Evolutionary conservation across 1,140 invertebrate genomes (phyloP), one percentile per base, ranked within the genome.

Genomic region (Bathynomus jamesi): DNA sequence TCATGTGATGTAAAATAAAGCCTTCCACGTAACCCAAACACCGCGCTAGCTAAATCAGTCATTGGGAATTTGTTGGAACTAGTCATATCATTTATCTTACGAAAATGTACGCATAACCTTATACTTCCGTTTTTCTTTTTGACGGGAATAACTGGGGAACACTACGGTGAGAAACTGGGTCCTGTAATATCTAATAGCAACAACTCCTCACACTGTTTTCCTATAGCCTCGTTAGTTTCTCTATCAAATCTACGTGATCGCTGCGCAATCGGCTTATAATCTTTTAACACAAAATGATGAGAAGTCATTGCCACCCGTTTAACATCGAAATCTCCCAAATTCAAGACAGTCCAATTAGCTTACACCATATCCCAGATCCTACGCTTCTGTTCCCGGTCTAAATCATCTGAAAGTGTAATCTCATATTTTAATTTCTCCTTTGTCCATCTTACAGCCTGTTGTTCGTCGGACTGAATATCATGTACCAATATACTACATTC

Each of bases 251-350:
- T 11, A 21, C 70, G n/a, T 0, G 72, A 29, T 10, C 40, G 5
- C 25, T 74, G 29, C 10, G 13, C 13, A 53, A 74, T 60, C n/a
- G 72, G 72, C 27, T 24, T n/a, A 25, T 3, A 63, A 53, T 40
- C 21, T 28, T 25, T n/a, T 53, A 61, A 67, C 28, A 65, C 30
- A 21, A 76, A 67, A 7, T 3, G 17, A 63, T 78, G 76, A 8
- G 46, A n/a, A 13, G 28, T 32, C 79, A 84, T 80, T 62, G 77
- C 78, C 75, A 80, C 79, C 70, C 78, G 64, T 10, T 73, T 29
- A 11, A 28, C 29, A 0, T 25, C 24, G 64, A 24, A 64, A 40
- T 29, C 11, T 4, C n/a, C n/a, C 11, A 3, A 10, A 10, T 24
- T 30, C 21, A 66, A 30, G 3, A 66, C 65, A 53, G 46, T 53